Evolutionary conservation across 1,140 invertebrate species (phyloP).

Genomic region (Drosophila trapezifrons): DNA sequence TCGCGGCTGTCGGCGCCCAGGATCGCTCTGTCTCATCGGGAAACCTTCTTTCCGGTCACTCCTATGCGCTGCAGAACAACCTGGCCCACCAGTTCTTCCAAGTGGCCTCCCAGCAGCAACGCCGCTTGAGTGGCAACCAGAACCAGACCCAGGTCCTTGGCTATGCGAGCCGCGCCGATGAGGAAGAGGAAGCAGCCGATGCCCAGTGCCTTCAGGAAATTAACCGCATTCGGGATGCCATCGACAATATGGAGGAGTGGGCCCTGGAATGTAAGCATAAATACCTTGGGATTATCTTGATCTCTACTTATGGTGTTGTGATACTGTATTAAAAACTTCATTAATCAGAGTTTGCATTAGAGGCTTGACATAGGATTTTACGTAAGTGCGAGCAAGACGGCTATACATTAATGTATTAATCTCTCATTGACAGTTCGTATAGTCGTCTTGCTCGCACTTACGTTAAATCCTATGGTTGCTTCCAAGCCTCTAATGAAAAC

Average conservation of each 20-base stretch:
- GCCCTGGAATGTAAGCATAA: slow-evolving; percentile 67
- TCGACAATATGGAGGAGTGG: slow-evolving; percentile 66
- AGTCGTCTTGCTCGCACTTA: too few species aligned
- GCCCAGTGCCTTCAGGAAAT: slow-evolving; percentile 53
- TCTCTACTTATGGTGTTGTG: too few species aligned
- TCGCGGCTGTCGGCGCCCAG: slow-evolving; percentile 30
- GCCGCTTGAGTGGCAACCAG: neutral
- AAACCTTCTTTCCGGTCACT: slow-evolving; percentile 50
- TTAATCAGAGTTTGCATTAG: too few species aligned
- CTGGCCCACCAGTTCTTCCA: slow-evolving; percentile 65
- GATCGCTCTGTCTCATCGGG: neutral
- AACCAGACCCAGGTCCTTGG: neutral
- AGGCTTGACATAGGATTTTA: too few species aligned
- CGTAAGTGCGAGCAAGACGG: too few species aligned
- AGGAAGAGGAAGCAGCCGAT: slow-evolving; percentile 4
- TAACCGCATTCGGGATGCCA: slow-evolving; percentile 52
- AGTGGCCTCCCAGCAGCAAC: slow-evolving; percentile 22
- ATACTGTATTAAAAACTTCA: too few species aligned
- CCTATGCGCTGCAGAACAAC: slow-evolving; percentile 42
- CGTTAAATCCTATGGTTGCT: too few species aligned
- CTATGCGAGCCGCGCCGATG: slow-evolving; percentile 9
- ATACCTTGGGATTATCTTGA: neutral
- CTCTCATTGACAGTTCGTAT: too few species aligned
- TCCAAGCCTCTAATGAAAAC: too few species aligned
- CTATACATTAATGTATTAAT: too few species aligned